Evolutionary conservation across 2,797 vertebrate species (phyloP), one percentile per base, ranked within the genome.

Genomic region (Orientallactaga sibirica): DNA sequence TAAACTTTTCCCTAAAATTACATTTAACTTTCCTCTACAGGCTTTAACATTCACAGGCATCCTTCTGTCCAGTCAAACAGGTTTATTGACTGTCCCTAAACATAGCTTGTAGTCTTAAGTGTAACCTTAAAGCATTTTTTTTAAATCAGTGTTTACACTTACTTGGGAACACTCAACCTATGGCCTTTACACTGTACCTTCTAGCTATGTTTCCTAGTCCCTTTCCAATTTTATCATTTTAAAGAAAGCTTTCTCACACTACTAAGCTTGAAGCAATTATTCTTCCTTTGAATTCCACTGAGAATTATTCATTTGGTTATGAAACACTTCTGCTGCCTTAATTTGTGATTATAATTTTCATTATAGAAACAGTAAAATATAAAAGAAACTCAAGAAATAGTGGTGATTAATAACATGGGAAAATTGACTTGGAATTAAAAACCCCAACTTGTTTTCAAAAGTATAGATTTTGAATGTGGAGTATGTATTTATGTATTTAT

Each of bases 1-100:
- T 18, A 75, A 41, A 84, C 5, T 27, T 79, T 91, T 8, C 67
- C 43, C 74, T 66, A 74, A 92, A 68, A 80, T 81, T 87, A 75
- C 80, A 85, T 73, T 52, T 16, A 29, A 52, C 24, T 48, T 85
- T 25, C 19, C 16, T 93, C 85, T 24, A 88, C 62, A 27, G 55
- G 18, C 48, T n/a, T 93, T 81, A 67, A 67, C 15, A 33, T 88
- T 78, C 37, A 61, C 29, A 9, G 3, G 2, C n/a, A 33, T 43
- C 14, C 16, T n/a, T 41, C 29, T 19, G 20, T 62, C 27, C n/a
- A 37, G 62, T 11, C 64, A 82, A 88, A 88, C 4, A 62, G 16
- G 20, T 80, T 71, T 81, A 68, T 18, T 61, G 19, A 84, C 64
- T 74, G 14, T 66, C 1, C 5, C 24, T 58, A 68, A 66, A 68